phyloP scores from a whole-genome alignment of 1,140 invertebrate species.

The Parapsyche elsis region DNA sequence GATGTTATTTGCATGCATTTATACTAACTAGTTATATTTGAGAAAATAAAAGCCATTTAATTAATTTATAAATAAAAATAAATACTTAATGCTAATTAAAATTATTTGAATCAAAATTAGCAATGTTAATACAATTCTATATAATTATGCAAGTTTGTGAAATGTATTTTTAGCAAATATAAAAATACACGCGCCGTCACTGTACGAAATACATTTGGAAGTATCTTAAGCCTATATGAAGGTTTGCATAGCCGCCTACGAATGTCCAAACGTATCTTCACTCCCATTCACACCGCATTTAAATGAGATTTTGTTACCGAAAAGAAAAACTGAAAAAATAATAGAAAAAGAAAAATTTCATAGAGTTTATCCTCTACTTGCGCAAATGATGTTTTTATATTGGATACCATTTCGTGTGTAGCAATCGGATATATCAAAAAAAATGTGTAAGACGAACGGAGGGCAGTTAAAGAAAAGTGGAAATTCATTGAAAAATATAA shows the following conservation, averaged over 20 bases:
- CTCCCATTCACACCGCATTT: slow-evolving; percentile 6
- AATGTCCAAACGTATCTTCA: slow-evolving; percentile 33
- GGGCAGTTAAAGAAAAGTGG: too few relatives aligned
- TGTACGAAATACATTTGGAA: slow-evolving; percentile 30
- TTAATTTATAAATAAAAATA: too few relatives aligned
- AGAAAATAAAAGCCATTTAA: too few relatives aligned
- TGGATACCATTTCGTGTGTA: too few relatives aligned
- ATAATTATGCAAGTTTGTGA: neutral
- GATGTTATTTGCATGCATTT: neutral
- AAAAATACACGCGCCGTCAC: slow-evolving; percentile 7
- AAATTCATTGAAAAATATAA: too few relatives aligned
- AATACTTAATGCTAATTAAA: neutral
- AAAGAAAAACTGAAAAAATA: neutral
- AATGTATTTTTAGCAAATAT: neutral
- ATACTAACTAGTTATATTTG: too few relatives aligned
- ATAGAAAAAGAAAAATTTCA: neutral
- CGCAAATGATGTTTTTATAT: too few relatives aligned
- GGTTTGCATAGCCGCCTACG: slow-evolving; percentile 1
- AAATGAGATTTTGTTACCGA: neutral
- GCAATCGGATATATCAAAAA: too few relatives aligned
- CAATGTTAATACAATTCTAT: too few relatives aligned
- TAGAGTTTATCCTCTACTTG: neutral
- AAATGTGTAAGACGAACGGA: too few relatives aligned
- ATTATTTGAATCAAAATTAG: too few relatives aligned
- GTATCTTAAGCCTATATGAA: slow-evolving; percentile 23